Evolutionary conservation across 2,888 invertebrate species (phyloP).

Genomic region (Apomyelois bistriatella): DNA sequence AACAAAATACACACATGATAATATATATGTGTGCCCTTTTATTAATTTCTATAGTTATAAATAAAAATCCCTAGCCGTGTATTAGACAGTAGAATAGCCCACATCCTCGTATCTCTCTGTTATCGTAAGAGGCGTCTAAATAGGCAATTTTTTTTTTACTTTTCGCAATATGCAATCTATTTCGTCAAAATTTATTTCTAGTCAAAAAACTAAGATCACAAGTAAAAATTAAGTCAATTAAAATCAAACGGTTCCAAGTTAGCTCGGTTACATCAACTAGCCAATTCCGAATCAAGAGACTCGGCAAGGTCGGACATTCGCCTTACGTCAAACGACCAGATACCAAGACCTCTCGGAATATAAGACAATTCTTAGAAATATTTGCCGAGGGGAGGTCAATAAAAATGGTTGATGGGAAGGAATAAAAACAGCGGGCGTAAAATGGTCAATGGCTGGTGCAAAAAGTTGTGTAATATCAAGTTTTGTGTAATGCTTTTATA

Average conservation of each 20-base stretch:
- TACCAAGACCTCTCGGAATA: slow-evolving; percentile 6
- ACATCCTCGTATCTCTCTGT: too few species aligned
- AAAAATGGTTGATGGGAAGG: slow-evolving; percentile 4
- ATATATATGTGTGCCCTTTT: too few species aligned
- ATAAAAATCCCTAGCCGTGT: too few species aligned
- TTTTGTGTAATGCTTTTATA: background rate
- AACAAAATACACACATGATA: too few species aligned
- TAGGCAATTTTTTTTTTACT: too few species aligned
- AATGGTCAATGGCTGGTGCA: slow-evolving; percentile 14
- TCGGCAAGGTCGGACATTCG: slow-evolving; percentile 48
- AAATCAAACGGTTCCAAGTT: background rate
- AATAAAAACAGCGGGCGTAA: slow-evolving; percentile 18
- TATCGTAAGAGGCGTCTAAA: too few species aligned
- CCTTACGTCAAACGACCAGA: slow-evolving; percentile 27
- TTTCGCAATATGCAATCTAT: too few species aligned
- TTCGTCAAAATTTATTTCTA: too few species aligned
- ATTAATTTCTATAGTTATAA: too few species aligned
- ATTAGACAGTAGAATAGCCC: too few species aligned
- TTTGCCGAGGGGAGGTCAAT: slow-evolving; percentile 5
- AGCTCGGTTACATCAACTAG: slow-evolving; percentile 21
- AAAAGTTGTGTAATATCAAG: slow-evolving; percentile 16
- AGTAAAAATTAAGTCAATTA: background rate
- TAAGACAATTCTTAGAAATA: background rate
- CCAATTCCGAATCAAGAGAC: slow-evolving; percentile 30
- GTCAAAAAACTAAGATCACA: background rate